These are phyloP conservation scores for Clytia hemisphaerica DNA, from an alignment of 30 jellyfish, hydroid and myxozoan genomes.

Conservation along the genomic window DNA sequence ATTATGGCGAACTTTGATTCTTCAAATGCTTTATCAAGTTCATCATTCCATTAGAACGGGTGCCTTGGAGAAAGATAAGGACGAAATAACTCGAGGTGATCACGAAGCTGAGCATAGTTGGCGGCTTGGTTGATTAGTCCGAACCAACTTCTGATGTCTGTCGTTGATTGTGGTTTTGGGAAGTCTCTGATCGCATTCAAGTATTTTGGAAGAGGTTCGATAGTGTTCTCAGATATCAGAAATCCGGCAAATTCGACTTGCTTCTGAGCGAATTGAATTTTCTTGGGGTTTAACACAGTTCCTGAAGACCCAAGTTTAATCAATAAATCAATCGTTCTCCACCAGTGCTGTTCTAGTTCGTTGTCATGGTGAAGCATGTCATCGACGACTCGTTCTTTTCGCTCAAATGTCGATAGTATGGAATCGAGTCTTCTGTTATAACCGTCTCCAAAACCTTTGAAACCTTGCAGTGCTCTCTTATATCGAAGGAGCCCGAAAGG, in stretches of 20 bases:
- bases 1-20: not conserved
- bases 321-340: slow-evolving; percentile 27
- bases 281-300: slow-evolving; percentile 15
- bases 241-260: slow-evolving; percentile 47
- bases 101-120: slow-evolving; percentile 19
- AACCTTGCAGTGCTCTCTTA: slow-evolving; percentile 32
- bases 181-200: slow-evolving; percentile 16
- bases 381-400: slow-evolving; percentile 15
- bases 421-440: slow-evolving; percentile 25
- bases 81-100: not conserved
- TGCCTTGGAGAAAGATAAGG: not conserved
- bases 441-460: slow-evolving; percentile 43
- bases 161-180: slow-evolving; percentile 24
- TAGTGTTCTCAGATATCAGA: not conserved
- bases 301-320: slow-evolving; percentile 5
- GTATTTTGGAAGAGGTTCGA: slow-evolving; percentile 10
- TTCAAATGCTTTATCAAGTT: not conserved
- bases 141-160: slow-evolving; percentile 23
- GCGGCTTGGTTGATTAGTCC: slow-evolving; percentile 41
- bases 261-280: slow-evolving; percentile 19
- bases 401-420: not conserved
- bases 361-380: slow-evolving; percentile 25
- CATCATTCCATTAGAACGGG: not conserved
- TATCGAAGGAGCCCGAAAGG: slow-evolving; percentile 41
- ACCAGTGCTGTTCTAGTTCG: slow-evolving; percentile 11